Percentiles rank a stretch among this genome's conserved stretches.
Conservation (phyloP, 2,888 invertebrate genomes). For the Sarcophaga carnaria region DNA sequence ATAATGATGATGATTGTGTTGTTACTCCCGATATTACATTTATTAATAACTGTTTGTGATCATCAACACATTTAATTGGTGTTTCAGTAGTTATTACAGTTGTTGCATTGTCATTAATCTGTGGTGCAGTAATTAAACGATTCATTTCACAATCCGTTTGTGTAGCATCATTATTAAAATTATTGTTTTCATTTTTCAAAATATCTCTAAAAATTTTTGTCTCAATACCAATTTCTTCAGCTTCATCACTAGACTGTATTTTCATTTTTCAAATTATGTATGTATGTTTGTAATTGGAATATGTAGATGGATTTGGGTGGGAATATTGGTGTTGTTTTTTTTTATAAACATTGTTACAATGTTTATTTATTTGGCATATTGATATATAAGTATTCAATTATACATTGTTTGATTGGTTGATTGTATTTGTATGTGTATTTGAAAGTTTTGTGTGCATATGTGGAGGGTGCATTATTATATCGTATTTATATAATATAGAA, state of each 20-base stretch:
- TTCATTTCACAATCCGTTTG: constrained; percentile 44
- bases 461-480: constrained; percentile 59
- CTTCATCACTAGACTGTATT: constrained; percentile 49
- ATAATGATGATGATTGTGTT: constrained; percentile 45
- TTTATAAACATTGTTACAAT: constrained; percentile 42
- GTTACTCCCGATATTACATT: constrained; percentile 16
- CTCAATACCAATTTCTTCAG: constrained; percentile 49
- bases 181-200: constrained; percentile 46
- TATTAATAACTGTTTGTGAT: constrained; percentile 27
- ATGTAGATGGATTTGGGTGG: not conserved
- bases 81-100: constrained; percentile 54
- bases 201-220: constrained; percentile 35
- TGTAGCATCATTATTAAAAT: constrained; percentile 72
- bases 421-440: constrained; percentile 35
- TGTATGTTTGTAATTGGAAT: constrained; percentile 10
- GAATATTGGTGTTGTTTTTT: constrained; percentile 20
- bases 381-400: not conserved
- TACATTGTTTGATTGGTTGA: constrained; percentile 41
- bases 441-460: constrained; percentile 41
- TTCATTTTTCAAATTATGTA: not conserved
- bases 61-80: constrained; percentile 28
- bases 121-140: constrained; percentile 36
- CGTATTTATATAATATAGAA: constrained; percentile 47
- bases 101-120: constrained; percentile 64
- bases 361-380: constrained; percentile 15